A percentile compares a stretch with the other conserved stretches of the same genome.
Evolutionary conservation across 1,140 invertebrate species (phyloP).

Genomic region (Colletes latitarsis): DNA sequence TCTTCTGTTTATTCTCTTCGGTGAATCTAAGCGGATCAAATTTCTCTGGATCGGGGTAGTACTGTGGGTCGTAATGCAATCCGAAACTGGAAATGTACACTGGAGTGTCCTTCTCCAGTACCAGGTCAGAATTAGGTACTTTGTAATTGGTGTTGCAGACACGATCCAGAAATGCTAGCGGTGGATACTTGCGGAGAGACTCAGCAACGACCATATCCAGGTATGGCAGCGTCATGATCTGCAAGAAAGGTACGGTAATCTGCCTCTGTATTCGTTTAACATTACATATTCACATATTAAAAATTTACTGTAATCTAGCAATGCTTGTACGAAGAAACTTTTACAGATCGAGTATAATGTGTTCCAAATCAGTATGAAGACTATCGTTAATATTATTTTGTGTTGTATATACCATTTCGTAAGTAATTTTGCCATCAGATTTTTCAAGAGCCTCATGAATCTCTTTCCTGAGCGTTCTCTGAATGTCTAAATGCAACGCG

Average conservation of each 20-base stretch:
- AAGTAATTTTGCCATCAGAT: slow-evolving; percentile 78
- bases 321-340: too few relatives aligned
- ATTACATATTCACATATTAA: too few relatives aligned
- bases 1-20: slow-evolving; percentile 77
- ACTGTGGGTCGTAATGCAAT: slow-evolving; percentile 84
- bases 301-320: too few relatives aligned
- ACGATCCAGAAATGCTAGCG: slow-evolving; percentile 82
- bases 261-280: not conserved
- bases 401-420: slow-evolving; percentile 75
- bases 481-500: slow-evolving; percentile 82
- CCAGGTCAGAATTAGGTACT: slow-evolving; percentile 80
- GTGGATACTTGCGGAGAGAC: slow-evolving; percentile 83
- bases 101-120: slow-evolving; percentile 81
- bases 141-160: slow-evolving; percentile 72
- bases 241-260: not conserved
- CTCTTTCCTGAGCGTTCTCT: slow-evolving; percentile 81
- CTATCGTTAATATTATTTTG: not conserved
- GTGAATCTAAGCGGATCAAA: slow-evolving; percentile 90
- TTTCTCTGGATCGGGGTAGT: slow-evolving; percentile 86
- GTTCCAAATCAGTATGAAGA: too few relatives aligned
- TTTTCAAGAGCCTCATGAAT: slow-evolving; percentile 77
- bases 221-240: slow-evolving; percentile 56
- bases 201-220: slow-evolving; percentile 76
- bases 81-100: slow-evolving; percentile 83
- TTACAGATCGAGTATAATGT: too few relatives aligned